These are phyloP conservation scores for Phalacrocorax carbo DNA, from an alignment of 2,113 vertebrate species.

Conservation along the genomic window DNA sequence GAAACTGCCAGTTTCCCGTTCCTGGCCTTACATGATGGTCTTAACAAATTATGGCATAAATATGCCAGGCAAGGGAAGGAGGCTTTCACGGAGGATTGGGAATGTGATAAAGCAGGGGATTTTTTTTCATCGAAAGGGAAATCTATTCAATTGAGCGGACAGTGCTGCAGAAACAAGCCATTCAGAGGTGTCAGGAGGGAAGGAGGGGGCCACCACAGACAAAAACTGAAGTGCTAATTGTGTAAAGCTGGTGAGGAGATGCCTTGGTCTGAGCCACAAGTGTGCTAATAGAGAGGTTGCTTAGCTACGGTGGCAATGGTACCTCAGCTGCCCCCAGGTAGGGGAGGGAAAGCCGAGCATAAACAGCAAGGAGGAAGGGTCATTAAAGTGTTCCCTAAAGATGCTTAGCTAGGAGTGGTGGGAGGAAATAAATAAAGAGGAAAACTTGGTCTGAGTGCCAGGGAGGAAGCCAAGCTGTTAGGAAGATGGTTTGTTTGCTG, in stretches of 20 bases:
- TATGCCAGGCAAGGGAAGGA: constrained; percentile 2
- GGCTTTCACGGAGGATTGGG: not conserved
- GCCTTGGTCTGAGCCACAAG: not conserved
- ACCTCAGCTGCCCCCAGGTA: not conserved
- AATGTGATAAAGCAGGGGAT: not conserved
- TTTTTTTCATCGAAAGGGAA: not conserved
- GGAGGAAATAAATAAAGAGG: constrained; percentile 47
- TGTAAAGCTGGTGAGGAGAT: not conserved
- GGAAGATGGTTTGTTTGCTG: constrained; percentile 6
- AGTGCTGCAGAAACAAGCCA: not conserved
- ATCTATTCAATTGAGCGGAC: not conserved
- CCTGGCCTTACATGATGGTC: not conserved
- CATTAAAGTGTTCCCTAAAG: constrained; percentile 52
- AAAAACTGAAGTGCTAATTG: not conserved
- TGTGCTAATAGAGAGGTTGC: constrained; percentile 49
- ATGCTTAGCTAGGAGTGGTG: constrained; percentile 2
- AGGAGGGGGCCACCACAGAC: not conserved
- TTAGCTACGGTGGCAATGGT: not conserved
- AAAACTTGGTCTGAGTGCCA: constrained; percentile 19
- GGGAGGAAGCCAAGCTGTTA: constrained; percentile 16
- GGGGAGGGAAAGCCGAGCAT: not conserved
- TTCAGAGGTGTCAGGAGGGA: not conserved
- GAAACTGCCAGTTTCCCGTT: not conserved
- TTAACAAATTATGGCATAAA: constrained; percentile 47
- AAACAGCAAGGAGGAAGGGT: constrained; percentile 30